A percentile compares a stretch with the other conserved stretches of the same genome.
These are phyloP conservation scores for Sciurus vulgaris DNA, from an alignment of 2,797 vertebrate genomes.

Conservation along the genomic window DNA sequence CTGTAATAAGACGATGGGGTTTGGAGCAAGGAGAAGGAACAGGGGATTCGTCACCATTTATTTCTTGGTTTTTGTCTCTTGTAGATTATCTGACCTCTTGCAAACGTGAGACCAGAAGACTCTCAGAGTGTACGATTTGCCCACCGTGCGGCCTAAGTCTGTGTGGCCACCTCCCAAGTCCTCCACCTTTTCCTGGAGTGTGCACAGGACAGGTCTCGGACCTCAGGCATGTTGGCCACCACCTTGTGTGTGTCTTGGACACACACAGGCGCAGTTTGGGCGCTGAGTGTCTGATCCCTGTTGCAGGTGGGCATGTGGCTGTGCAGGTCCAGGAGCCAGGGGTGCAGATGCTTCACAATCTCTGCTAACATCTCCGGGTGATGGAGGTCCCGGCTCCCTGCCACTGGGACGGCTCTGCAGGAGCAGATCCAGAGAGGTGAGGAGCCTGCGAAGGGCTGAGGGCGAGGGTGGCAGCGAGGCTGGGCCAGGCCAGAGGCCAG, in stretches of 20 bases:
- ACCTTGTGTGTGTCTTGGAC: background rate
- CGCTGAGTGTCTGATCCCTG: background rate
- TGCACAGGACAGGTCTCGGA: background rate
- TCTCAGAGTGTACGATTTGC: background rate
- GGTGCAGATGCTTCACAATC: background rate
- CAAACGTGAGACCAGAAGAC: background rate
- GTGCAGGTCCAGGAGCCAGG: too few species aligned
- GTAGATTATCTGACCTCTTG: background rate
- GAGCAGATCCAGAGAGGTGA: too few species aligned
- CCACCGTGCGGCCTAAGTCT: background rate
- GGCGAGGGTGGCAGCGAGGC: background rate
- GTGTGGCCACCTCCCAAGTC: background rate
- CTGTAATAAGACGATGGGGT: background rate
- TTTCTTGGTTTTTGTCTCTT: background rate
- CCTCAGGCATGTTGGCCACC: too few species aligned
- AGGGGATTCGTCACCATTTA: background rate
- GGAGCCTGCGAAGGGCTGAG: too few species aligned
- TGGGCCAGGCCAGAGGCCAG: background rate
- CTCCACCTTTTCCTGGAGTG: background rate
- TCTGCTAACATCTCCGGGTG: too few species aligned
- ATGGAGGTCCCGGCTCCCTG: background rate
- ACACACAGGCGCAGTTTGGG: background rate
- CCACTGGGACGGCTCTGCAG: background rate
- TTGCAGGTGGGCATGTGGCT: background rate
- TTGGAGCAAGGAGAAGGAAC: background rate